Percentiles rank a stretch among this genome's conserved stretches.
phyloP scores from a whole-genome alignment of 2,888 invertebrate genomes.

The Neoascia interrupta region DNA sequence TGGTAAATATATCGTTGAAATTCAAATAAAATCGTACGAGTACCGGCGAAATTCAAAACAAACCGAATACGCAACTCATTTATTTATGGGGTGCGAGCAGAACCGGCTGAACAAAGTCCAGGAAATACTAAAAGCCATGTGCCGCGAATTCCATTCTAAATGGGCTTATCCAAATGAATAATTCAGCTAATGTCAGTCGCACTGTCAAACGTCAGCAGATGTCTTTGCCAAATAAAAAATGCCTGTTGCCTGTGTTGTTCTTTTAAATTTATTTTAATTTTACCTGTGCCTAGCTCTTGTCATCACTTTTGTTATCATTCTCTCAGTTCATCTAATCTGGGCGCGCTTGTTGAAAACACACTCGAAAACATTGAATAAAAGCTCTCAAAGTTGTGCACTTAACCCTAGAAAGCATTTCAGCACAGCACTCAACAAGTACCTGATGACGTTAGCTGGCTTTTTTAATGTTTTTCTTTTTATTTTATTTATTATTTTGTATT shows the following conservation, averaged over 20 bases:
- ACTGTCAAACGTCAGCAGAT: neutral
- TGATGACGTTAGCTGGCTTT: conserved; percentile 4
- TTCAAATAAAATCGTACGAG: too few relatives aligned
- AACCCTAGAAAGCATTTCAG: conserved; percentile 1
- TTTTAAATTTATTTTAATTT: too few relatives aligned
- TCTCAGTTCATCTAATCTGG: too few relatives aligned
- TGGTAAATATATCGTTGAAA: too few relatives aligned
- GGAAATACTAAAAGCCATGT: conserved; percentile 3
- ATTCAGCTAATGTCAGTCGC: neutral
- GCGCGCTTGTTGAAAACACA: neutral
- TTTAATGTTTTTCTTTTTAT: neutral
- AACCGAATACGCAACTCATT: neutral
- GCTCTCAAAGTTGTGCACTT: neutral
- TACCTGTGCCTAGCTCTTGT: too few relatives aligned
- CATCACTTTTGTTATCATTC: neutral
- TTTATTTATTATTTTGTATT: conserved; percentile 2
- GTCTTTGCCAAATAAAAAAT: neutral
- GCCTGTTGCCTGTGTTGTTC: neutral
- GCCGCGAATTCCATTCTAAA: neutral
- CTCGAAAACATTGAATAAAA: conserved; percentile 16
- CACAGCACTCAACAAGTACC: neutral
- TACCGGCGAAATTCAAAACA: neutral
- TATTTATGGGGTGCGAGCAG: too few relatives aligned
- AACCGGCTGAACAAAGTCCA: conserved; percentile 4
- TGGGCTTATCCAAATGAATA: neutral